Evolutionary conservation across 1,140 invertebrate genomes (phyloP).

Genomic region (Glossosoma conforme): DNA sequence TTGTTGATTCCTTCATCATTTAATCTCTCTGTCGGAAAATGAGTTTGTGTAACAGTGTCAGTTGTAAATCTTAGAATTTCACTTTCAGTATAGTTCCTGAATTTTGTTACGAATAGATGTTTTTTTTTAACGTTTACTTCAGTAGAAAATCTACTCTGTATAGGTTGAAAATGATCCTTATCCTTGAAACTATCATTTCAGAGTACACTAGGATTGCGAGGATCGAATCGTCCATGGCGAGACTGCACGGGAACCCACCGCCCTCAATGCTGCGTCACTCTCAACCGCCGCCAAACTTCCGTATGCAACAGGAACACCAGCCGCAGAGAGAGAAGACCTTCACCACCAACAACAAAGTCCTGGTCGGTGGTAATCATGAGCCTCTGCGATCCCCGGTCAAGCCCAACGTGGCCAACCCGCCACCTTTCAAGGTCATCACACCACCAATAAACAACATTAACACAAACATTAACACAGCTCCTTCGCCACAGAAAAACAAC

Average conservation of each 20-base stretch:
- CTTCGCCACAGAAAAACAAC: neutral
- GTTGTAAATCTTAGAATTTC: too few species aligned
- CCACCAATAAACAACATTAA: neutral
- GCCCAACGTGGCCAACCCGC: neutral
- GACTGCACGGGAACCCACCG: slow-evolving; percentile 23
- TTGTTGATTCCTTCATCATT: too few species aligned
- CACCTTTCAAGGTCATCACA: neutral
- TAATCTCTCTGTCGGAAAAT: too few species aligned
- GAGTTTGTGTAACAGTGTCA: too few species aligned
- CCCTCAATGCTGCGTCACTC: slow-evolving; percentile 4
- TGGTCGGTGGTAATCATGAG: slow-evolving; percentile 5
- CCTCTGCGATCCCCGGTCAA: neutral
- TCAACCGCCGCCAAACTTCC: slow-evolving; percentile 11
- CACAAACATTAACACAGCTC: neutral
- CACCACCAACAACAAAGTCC: slow-evolving; percentile 17
- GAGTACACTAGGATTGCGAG: slow-evolving; percentile 19
- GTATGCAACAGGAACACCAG: slow-evolving; percentile 16
- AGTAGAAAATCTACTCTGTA: too few species aligned
- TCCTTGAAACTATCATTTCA: too few species aligned
- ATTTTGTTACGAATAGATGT: too few species aligned
- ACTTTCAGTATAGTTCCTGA: too few species aligned
- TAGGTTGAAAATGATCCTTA: too few species aligned
- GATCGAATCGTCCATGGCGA: slow-evolving; percentile 19
- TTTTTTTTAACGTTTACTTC: too few species aligned
- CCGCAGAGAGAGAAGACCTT: slow-evolving; percentile 5